phyloP scores from a whole-genome alignment of 2,888 invertebrate species.

The Agriopis leucophaearia region DNA sequence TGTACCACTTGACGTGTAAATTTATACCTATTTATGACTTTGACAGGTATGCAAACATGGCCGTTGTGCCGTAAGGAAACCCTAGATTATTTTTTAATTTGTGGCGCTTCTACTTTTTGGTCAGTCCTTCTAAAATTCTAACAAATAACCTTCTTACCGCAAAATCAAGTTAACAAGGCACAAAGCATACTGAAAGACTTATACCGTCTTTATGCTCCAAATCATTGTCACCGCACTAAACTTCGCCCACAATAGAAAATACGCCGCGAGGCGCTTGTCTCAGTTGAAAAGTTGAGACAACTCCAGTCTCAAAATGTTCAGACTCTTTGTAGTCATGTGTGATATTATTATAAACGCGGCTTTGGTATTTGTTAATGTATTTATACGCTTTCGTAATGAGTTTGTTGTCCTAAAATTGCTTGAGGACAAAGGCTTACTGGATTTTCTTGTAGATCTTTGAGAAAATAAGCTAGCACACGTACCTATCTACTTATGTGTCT shows the following conservation, averaged over 20 bases:
- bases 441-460: conserved; percentile 1
- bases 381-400: conserved; percentile 22
- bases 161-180: neutral
- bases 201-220: conserved; percentile 5
- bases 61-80: no score
- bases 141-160: neutral
- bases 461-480: neutral
- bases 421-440: conserved; percentile 3
- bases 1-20: no score
- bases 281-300: conserved; percentile 49
- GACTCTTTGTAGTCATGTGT: conserved; percentile 64
- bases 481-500: neutral
- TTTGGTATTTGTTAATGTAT: conserved; percentile 22
- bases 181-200: neutral
- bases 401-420: neutral
- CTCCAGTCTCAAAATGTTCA: conserved; percentile 38
- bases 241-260: conserved; percentile 56
- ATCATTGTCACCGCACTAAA: conserved; percentile 55
- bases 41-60: no score
- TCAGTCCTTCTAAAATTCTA: no score
- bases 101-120: no score
- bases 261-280: conserved; percentile 56
- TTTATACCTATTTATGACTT: no score
- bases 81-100: no score
- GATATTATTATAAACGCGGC: conserved; percentile 63